These are phyloP conservation scores for Amyelois transitella DNA, from an alignment of 1,140 invertebrate species.

Conservation along the genomic window DNA sequence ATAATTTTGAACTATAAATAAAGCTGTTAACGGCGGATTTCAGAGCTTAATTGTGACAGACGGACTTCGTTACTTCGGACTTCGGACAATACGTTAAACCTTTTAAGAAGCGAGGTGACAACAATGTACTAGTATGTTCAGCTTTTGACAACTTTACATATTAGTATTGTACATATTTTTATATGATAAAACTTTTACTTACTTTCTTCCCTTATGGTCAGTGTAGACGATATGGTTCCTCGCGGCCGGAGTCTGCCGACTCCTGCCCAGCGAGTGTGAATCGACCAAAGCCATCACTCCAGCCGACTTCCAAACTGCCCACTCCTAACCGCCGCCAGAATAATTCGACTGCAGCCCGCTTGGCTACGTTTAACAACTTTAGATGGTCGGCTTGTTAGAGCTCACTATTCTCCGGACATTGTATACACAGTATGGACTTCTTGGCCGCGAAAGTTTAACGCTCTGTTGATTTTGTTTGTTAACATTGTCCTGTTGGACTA, in stretches of 20 bases:
- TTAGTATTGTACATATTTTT: too few species aligned
- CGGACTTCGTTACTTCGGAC: too few species aligned
- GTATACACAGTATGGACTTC: conserved; percentile 57
- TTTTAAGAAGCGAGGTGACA: too few species aligned
- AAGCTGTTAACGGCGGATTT: too few species aligned
- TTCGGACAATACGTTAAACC: too few species aligned
- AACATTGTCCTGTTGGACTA: conserved; percentile 38
- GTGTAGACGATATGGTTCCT: conserved; percentile 73
- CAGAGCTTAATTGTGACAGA: too few species aligned
- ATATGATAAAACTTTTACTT: conserved; percentile 42
- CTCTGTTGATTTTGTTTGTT: conserved; percentile 54
- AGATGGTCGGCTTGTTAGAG: conserved; percentile 61
- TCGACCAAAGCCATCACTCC: conserved; percentile 35
- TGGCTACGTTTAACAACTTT: conserved; percentile 53
- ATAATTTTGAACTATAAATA: too few species aligned
- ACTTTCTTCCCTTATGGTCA: conserved; percentile 72
- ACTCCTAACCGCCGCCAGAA: conserved; percentile 39
- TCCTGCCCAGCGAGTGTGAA: conserved; percentile 43
- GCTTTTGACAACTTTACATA: too few species aligned
- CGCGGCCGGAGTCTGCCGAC: conserved; percentile 43
- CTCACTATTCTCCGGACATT: conserved; percentile 45
- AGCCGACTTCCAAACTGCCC: conserved; percentile 40
- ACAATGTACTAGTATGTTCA: too few species aligned
- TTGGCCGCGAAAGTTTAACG: conserved; percentile 54
- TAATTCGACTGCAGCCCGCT: conserved; percentile 38